phyloP scores from a whole-genome alignment of 1,140 invertebrate species.

The Homarus americanus region DNA sequence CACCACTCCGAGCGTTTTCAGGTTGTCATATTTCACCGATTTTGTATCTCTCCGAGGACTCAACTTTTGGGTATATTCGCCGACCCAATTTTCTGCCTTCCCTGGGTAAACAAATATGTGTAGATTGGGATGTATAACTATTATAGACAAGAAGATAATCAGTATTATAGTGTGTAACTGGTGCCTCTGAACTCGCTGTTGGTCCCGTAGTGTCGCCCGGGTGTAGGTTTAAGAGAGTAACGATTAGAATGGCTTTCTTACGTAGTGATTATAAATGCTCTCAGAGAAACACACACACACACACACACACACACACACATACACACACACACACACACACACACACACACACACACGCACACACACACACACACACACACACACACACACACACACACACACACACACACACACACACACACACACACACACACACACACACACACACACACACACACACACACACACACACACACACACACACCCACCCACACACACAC shows the following conservation, averaged over 20 bases:
- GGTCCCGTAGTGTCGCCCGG: too few species aligned
- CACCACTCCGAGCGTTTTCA: too few species aligned
- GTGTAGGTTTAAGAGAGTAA: background rate
- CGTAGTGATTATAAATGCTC: background rate
- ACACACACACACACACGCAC: slow-evolving; percentile 12
- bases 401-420: background rate
- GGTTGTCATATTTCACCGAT: too few species aligned
- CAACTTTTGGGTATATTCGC: too few species aligned
- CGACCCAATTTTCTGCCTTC: too few species aligned
- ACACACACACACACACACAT: slow-evolving; percentile 17
- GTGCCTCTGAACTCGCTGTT: too few species aligned
- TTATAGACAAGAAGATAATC: too few species aligned
- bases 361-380: slow-evolving; percentile 20
- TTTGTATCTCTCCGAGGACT: too few species aligned
- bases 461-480: slow-evolving; percentile 29
- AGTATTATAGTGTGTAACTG: too few species aligned
- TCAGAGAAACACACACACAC: too few species aligned
- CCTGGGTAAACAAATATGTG: too few species aligned
- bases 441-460: slow-evolving; percentile 3
- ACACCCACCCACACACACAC: slow-evolving; percentile 27
- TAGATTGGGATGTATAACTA: too few species aligned
- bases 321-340: slow-evolving; percentile 15
- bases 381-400: background rate
- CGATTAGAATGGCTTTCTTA: background rate
- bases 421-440: slow-evolving; percentile 3